These are phyloP conservation scores for Pardalotus punctatus DNA, from an alignment of 2,113 vertebrate genomes.

Conservation along the genomic window DNA sequence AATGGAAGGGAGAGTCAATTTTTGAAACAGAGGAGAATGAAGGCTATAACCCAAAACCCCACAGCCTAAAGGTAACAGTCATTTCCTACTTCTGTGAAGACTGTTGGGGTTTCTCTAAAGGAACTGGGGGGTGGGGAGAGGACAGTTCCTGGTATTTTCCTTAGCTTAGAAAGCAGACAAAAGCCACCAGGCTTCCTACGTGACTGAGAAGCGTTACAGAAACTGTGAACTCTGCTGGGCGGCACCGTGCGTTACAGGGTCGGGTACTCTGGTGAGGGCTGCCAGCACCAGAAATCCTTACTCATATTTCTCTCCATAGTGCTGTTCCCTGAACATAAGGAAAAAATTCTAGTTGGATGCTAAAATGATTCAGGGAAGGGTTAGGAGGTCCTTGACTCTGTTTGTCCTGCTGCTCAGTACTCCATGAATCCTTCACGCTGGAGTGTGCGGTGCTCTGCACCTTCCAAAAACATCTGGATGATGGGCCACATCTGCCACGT, in stretches of 20 bases:
- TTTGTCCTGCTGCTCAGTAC: neutral
- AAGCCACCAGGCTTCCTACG: neutral
- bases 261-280: neutral
- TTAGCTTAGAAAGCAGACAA: slow-evolving; percentile 20
- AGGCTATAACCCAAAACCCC: neutral
- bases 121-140: neutral
- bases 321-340: neutral
- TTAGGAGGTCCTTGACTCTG: neutral
- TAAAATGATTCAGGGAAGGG: neutral
- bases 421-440: neutral
- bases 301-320: neutral
- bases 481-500: neutral
- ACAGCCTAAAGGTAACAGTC: neutral
- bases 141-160: slow-evolving; percentile 51
- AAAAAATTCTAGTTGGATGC: neutral
- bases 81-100: slow-evolving; percentile 31
- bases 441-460: neutral
- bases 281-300: neutral
- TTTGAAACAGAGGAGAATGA: neutral
- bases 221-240: neutral
- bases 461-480: neutral
- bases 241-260: accelerated
- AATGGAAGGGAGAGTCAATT: neutral
- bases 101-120: slow-evolving; percentile 33
- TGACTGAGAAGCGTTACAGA: neutral